Evolutionary conservation across 2,888 invertebrate genomes (phyloP), one percentile per base, ranked within the genome.

Genomic region (Artemia sp.): DNA sequence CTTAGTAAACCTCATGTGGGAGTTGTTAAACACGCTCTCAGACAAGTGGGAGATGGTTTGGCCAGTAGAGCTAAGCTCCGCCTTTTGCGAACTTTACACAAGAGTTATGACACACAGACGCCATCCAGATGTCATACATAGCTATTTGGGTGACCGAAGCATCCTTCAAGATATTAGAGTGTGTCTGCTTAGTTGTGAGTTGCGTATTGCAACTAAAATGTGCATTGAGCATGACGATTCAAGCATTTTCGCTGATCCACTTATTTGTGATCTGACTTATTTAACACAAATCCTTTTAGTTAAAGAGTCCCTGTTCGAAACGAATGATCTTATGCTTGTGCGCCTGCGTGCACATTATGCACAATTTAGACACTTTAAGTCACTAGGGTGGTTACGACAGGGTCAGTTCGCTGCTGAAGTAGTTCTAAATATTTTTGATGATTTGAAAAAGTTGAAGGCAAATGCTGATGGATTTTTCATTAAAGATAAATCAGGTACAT

Each of bases 91-190:
- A 10, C 14, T 58, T n/a, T 9, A 58, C 64, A 58, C 8, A 58
- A n/a, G 64, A 58, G 64, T 58, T 8, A 58, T 58, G 64, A 58
- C n/a, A 19, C 64, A 58, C 64, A 58, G 64, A 58, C 64, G 64
- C 8, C 64, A 58, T 24, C 64, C 64, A 9, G 64, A 58, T 24
- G n/a, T 58, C 24, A 58, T 58, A 19, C 64, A 58, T 24, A 58
- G 24, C 11, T 19, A 58, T 24, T n/a, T n/a, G 14, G 24, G 12
- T 58, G 64, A 58, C 2, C 8, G 10, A 19, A 24, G 24, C 64
- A 19, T 58, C 64, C n/a, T 58, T 58, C 64, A 58, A 8, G 64
- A 58, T 58, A 58, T 58, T 58, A n/a, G 24, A n/a, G 24, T 58
- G 9, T 19, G 14, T 19, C 64, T 58, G 9, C 24, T 58, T 2